Conservation (phyloP, 2,888 invertebrate genomes). For the Tortricodes alternella region DNA sequence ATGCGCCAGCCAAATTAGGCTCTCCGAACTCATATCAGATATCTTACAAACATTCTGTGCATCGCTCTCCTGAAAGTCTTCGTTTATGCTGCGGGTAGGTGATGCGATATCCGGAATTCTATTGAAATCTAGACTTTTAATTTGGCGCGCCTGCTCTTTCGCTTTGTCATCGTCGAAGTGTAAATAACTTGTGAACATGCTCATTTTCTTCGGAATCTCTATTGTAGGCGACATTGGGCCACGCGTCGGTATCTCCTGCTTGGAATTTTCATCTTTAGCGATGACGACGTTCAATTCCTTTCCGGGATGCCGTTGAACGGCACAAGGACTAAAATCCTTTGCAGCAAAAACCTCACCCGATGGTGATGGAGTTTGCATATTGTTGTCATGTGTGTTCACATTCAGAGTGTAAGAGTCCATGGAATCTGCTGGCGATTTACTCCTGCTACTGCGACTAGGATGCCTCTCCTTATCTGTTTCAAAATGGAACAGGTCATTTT, state of each 20-base stretch:
- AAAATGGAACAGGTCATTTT: conserved; percentile 84
- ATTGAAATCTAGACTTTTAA: conserved; percentile 54
- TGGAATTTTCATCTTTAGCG: conserved; percentile 47
- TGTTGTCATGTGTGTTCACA: conserved; percentile 52
- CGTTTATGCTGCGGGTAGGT: conserved; percentile 44
- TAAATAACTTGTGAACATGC: conserved; percentile 75
- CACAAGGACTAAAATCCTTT: conserved; percentile 48
- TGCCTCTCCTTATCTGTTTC: conserved; percentile 72
- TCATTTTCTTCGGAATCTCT: conserved; percentile 83
- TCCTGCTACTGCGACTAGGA: conserved; percentile 65
- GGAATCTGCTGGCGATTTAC: conserved; percentile 74
- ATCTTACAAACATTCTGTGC: conserved; percentile 80
- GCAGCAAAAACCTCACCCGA: conserved; percentile 59
- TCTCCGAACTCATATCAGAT: conserved; percentile 94
- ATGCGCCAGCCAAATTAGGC: conserved; percentile 95
- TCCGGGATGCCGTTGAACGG: conserved; percentile 30
- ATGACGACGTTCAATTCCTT: conserved; percentile 49
- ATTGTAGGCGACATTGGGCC: conserved; percentile 85
- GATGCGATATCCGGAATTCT: conserved; percentile 36
- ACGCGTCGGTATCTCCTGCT: conserved; percentile 41
- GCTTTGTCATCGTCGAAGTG: conserved; percentile 61
- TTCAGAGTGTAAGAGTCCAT: conserved; percentile 64
- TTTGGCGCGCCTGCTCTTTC: conserved; percentile 43
- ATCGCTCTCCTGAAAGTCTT: conserved; percentile 45
- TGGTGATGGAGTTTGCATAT: conserved; percentile 64